These are phyloP conservation scores for Lottia gigantea DNA, from an alignment of 2,888 invertebrate species.

Conservation along the genomic window DNA sequence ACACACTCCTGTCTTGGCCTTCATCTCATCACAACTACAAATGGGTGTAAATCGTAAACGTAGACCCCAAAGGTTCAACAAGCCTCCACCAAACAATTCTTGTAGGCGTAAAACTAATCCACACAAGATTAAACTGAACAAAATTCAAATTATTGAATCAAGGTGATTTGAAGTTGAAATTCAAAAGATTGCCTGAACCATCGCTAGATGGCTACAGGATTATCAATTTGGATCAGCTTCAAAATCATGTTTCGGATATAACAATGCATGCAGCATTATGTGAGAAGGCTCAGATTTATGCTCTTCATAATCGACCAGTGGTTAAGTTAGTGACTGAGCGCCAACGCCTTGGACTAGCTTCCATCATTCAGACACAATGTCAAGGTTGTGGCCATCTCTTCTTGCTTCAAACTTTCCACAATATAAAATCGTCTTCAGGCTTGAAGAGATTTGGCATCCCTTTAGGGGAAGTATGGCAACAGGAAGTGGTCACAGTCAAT, in stretches of 20 bases:
- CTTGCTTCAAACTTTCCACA: not conserved
- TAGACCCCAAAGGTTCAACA: too few species aligned
- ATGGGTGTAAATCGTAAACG: too few species aligned
- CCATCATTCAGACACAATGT: not conserved
- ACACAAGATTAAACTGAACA: not conserved
- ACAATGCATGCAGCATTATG: not conserved
- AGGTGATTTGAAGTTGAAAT: not conserved
- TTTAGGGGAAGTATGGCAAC: constrained; percentile 29
- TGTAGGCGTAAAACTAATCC: too few species aligned
- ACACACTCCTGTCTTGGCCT: too few species aligned
- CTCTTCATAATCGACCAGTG: not conserved
- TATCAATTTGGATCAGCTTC: not conserved
- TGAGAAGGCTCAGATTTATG: not conserved
- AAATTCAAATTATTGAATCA: not conserved
- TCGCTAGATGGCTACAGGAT: not conserved
- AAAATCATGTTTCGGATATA: not conserved
- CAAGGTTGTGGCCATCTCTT: constrained; percentile 15
- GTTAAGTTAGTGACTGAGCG: not conserved
- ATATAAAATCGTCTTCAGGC: not conserved
- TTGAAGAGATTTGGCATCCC: constrained; percentile 24
- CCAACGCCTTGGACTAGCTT: not conserved
- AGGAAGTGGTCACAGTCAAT: constrained; percentile 25
- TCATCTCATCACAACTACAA: too few species aligned
- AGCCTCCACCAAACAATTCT: too few species aligned
- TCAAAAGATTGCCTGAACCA: not conserved